Base-by-base conservation (phyloP, 2,113 vertebrate species). In the Salvelinus sp. region DNA sequence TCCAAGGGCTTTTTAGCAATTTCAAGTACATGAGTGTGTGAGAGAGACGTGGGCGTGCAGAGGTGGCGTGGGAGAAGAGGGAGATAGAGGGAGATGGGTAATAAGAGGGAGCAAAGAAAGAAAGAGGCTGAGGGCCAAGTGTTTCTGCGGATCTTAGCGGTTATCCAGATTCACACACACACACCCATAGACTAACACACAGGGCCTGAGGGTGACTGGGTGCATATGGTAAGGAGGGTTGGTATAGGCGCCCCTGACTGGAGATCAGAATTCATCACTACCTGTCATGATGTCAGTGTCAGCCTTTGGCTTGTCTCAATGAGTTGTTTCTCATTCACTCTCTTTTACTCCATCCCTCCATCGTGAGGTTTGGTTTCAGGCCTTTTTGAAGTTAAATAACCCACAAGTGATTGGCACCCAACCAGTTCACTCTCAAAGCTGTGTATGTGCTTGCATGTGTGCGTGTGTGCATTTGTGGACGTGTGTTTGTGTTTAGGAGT, bases 151-250 rank as follows among this genome's bases (percentile, higher is more conserved):
- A 64, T 63, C 14, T 14, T n/a, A 38, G 72, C 22, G 10, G 18
- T 63, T 73, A 12, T 44, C 1, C 16, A 60, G 14, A 14, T 12
- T 23, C 1, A 38, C 54, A 44, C 28, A 27, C 69, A 82, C 70
- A 76, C 75, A 83, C 30, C 63, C 57, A 70, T 4, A 69, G 0
- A 47, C 70, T 16, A 47, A 50, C 60, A 82, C 70, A 76, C 75
- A 83, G 23, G 64, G 9, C 69, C 7, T 73, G 57, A 65, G 62
- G 50, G 12, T 28, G 25, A 28, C 23, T 47, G 38, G 27, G 30
- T 33, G 16, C 30, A 18, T 62, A 54, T 16, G 16, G 0, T 10
- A 44, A 10, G 38, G 38, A 44, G 38, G 38, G 38, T 44, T 44
- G 38, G 38, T 44, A 10, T 10, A 62, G 33, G 58, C 14, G 23